Percentiles rank a stretch among this genome's conserved stretches.
phyloP scores from a whole-genome alignment of 2,113 vertebrate species.

The Manacus vitellinus region DNA sequence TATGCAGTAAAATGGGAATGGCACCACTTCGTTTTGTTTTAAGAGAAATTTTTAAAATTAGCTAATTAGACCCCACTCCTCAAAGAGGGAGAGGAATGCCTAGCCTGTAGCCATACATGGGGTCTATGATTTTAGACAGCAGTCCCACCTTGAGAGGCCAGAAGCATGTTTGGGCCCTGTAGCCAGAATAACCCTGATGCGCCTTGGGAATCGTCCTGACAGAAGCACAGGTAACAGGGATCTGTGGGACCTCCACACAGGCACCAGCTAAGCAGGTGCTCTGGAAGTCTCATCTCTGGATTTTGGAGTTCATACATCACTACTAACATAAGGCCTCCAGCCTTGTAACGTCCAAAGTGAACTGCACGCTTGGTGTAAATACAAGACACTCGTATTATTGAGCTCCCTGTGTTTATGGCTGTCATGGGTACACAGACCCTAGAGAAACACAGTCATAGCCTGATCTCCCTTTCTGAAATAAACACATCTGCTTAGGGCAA shows the following conservation, averaged over 20 bases:
- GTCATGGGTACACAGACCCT: not conserved
- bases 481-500: not conserved
- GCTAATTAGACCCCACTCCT: not conserved
- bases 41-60: not conserved
- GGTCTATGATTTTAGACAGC: not conserved
- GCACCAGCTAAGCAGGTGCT: not conserved
- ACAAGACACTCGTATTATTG: accelerated
- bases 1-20: not conserved
- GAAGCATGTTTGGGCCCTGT: not conserved
- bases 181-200: not conserved
- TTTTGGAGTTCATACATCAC: not conserved
- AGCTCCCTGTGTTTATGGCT: not conserved
- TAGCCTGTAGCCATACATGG: not conserved
- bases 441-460: not conserved
- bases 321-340: not conserved
- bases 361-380: not conserved
- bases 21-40: not conserved
- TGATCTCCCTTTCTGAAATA: not conserved
- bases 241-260: not conserved
- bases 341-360: not conserved
- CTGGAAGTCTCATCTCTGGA: not conserved
- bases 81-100: not conserved
- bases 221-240: not conserved
- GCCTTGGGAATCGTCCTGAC: not conserved
- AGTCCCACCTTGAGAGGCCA: not conserved